Conservation (phyloP, 2,797 vertebrate species). For the Channallabes apus region DNA sequence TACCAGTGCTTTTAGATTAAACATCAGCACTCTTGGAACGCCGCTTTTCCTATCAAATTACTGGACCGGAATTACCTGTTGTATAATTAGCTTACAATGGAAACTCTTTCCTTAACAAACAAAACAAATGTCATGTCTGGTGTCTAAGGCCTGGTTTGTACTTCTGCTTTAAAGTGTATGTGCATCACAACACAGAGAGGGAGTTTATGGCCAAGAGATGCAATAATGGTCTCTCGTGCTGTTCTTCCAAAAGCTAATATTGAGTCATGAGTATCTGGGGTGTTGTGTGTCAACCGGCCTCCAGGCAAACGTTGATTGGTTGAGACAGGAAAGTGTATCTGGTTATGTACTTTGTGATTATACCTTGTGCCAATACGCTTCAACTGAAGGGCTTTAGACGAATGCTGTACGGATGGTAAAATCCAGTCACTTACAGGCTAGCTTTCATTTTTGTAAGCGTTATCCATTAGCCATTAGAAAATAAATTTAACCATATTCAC, state of each 20-base stretch:
- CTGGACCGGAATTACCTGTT: not conserved
- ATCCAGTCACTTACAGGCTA: not conserved
- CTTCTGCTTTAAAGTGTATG: not conserved
- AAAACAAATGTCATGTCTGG: not conserved
- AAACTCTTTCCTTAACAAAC: not conserved
- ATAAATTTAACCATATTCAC: not conserved
- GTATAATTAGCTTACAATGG: not conserved
- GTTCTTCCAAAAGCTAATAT: not conserved
- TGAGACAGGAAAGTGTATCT: not conserved
- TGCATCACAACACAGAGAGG: not conserved
- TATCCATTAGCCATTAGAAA: not conserved
- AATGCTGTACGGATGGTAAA: not conserved
- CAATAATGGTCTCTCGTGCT: not conserved
- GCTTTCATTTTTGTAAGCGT: not conserved
- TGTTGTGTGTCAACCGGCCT: not conserved
- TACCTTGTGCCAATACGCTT: not conserved
- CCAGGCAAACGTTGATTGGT: not conserved
- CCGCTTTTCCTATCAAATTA: not conserved
- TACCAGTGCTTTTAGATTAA: not conserved
- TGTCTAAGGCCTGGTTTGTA: not conserved
- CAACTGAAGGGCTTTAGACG: not conserved
- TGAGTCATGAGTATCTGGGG: slow-evolving; percentile 8
- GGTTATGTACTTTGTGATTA: not conserved
- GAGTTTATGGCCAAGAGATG: not conserved
- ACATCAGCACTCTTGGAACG: not conserved